Evolutionary conservation across 2,797 vertebrate species (phyloP).

Genomic region (Esox lucius): DNA sequence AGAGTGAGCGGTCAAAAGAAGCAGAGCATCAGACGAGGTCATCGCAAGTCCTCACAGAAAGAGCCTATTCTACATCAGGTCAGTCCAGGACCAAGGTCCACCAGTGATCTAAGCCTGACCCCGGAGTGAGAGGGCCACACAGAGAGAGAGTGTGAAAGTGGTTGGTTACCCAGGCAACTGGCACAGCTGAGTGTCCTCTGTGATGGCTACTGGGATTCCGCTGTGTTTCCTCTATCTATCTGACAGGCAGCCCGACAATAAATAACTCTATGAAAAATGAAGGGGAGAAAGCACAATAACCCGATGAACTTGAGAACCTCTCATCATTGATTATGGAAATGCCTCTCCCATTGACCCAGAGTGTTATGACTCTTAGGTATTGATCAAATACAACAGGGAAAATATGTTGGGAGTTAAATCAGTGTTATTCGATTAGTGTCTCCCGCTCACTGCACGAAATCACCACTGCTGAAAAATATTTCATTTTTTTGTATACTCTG

Average conservation of each 20-base stretch:
- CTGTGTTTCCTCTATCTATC: conserved; percentile 28
- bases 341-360: conserved; percentile 47
- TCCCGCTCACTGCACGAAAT: conserved; percentile 32
- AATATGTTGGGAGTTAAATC: conserved; percentile 70
- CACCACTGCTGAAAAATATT: conserved; percentile 58
- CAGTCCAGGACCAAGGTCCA: conserved; percentile 23
- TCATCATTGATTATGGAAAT: conserved; percentile 71
- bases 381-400: conserved; percentile 70
- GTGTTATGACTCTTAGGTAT: conserved; percentile 71
- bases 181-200: conserved; percentile 18
- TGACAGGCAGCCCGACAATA: conserved; percentile 59
- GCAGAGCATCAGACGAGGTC: conserved; percentile 10
- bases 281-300: conserved; percentile 51
- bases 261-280: conserved; percentile 67
- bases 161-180: conserved; percentile 13
- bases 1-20: conserved; percentile 9
- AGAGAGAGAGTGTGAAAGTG: not conserved
- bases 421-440: conserved; percentile 63
- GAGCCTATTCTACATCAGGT: conserved; percentile 21
- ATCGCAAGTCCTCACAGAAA: conserved; percentile 12
- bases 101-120: conserved; percentile 29
- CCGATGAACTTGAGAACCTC: conserved; percentile 70
- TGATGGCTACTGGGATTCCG: conserved; percentile 3
- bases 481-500: conserved; percentile 48
- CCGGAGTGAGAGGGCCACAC: conserved; percentile 15